phyloP scores from a whole-genome alignment of 1,140 invertebrate genomes.

The Drosophila yakuba region DNA sequence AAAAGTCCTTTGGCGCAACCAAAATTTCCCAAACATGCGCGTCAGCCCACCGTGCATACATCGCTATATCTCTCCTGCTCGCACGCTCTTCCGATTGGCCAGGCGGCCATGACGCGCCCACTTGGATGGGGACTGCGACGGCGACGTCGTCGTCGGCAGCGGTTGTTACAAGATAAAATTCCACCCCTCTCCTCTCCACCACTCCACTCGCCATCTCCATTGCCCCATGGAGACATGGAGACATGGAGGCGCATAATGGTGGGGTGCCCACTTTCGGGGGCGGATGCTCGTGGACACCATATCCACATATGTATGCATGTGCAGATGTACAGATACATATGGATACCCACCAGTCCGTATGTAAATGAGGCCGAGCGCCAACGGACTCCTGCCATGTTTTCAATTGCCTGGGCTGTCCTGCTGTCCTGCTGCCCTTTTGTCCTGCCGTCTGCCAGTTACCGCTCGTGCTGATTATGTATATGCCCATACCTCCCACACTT shows the following conservation, averaged over 20 bases:
- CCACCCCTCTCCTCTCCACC: not conserved
- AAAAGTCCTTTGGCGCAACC: conserved; percentile 6
- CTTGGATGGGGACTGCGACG: conserved; percentile 8
- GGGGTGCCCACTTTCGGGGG: conserved; percentile 47
- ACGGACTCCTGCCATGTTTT: conserved; percentile 38
- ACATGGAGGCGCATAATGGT: conserved; percentile 21
- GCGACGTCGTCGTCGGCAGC: conserved; percentile 34
- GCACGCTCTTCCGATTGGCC: conserved; percentile 52
- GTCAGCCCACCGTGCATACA: conserved; percentile 21
- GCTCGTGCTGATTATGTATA: conserved; percentile 76
- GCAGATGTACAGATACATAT: not conserved
- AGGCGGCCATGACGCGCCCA: conserved; percentile 58
- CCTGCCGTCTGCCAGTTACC: conserved; percentile 30
- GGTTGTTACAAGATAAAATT: conserved; percentile 47
- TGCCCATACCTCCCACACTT: conserved; percentile 34
- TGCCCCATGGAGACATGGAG: not conserved
- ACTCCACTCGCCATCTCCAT: conserved; percentile 1
- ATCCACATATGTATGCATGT: not conserved
- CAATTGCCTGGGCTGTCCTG: conserved; percentile 40
- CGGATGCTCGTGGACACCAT: not conserved
- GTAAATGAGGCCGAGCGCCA: conserved; percentile 4
- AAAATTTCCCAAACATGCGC: conserved; percentile 60
- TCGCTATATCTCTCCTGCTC: conserved; percentile 34
- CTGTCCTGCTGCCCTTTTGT: too few relatives aligned
- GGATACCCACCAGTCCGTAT: not conserved